Evolutionary conservation across 2,113 vertebrate species (phyloP).

Genomic region (Oreocharis arfaki): DNA sequence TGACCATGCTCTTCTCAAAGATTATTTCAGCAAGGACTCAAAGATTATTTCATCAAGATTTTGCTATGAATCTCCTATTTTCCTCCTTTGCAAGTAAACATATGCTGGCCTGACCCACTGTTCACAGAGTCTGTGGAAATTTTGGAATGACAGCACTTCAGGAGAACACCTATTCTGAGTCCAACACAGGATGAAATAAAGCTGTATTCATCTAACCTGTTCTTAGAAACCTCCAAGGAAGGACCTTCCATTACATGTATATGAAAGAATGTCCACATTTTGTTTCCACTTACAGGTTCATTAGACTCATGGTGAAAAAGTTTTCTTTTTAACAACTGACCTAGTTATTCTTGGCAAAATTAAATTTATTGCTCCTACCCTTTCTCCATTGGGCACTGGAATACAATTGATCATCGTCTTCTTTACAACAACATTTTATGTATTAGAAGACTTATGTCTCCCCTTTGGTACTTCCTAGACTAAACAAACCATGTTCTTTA

Average conservation of each 20-base stretch:
- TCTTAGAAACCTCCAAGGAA: not conserved
- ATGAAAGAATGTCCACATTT: not conserved
- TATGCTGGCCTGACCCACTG: not conserved
- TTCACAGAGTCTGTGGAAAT: not conserved
- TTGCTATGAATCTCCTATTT: not conserved
- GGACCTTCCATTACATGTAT: not conserved
- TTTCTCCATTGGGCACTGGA: not conserved
- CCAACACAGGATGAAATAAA: not conserved
- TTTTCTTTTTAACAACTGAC: not conserved
- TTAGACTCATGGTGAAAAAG: not conserved
- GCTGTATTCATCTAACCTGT: not conserved
- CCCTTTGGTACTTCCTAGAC: slow-evolving; percentile 10
- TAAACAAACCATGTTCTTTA: slow-evolving; percentile 42
- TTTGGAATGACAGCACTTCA: not conserved
- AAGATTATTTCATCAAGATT: not conserved
- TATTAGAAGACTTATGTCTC: slow-evolving; percentile 21
- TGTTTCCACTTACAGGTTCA: not conserved
- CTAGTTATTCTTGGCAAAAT: not conserved
- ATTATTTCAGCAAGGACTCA: not conserved
- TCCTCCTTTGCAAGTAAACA: not conserved
- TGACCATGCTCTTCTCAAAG: not conserved
- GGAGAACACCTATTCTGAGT: not conserved
- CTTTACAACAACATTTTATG: slow-evolving; percentile 21
- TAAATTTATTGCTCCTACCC: not conserved
- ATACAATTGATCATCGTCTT: slow-evolving; percentile 10